Base-by-base conservation (phyloP, 2,113 vertebrate genomes). In the Grammomys surdaster region DNA sequence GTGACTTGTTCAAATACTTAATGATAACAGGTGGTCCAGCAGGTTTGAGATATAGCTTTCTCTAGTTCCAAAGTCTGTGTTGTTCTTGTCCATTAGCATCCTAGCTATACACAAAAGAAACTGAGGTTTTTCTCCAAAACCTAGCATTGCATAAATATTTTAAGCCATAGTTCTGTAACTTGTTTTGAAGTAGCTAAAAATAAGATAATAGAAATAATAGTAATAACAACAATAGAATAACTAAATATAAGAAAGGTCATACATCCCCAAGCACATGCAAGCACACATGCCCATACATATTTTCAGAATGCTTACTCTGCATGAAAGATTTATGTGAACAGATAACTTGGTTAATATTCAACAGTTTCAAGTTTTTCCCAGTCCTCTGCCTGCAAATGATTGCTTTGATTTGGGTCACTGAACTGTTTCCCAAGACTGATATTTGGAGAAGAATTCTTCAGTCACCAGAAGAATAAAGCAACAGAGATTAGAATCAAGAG, bases 281-380 rank as follows among this genome's bases (percentile, higher is more conserved):
- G 43, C 76, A 70, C 75, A 77, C 51, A 70, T 69, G 54, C 85
- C 67, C 60, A 78, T 51, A 60, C 31, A 43, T 40, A 48, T 88
- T 81, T 51, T 85, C 70, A 60, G 51, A 85, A 31, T 51, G 6
- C 11, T 85, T 51, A 70, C n/a, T 76, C 48, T 69, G 12, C 31
- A 33, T 93, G 77, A 92, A 84, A 95, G 56, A 60, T 6, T 89
- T 78, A 78, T 75, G 24, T 82, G 67, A 65, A 73, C 56, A 89
- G 26, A 75, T 75, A 90, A 43, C 48, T 84, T 43, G 28, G 67
- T 89, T 89, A 89, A 84, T 84, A 46, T 69, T 14, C 26, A 84
- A 93, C 60, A 33, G 24, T 60, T 85, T n/a, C 58, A 58, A 77
- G 91, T 70, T 77, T 93, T 76, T 22, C 40, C 17, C 40, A 93